Base-by-base conservation (phyloP, 2,797 vertebrate species). In the Hemibagrus guttatus region DNA sequence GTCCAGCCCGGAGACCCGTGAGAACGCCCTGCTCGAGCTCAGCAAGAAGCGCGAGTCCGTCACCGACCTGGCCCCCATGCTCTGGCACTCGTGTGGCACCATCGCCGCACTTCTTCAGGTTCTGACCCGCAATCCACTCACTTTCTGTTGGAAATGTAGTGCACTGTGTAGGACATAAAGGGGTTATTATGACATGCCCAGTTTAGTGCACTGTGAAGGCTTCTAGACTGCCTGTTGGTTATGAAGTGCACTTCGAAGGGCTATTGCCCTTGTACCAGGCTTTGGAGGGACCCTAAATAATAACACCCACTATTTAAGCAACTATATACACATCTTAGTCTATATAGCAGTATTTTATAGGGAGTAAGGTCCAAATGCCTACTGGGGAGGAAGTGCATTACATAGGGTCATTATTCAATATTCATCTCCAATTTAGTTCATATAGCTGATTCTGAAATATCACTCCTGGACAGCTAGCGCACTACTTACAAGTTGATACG, bases 11-110 rank as follows among this genome's bases (percentile, higher is more conserved):
- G 98, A 99, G 91, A 99, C 97, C 0, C 95, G 98, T 68, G 98
- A 99, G 91, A 99, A 99, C 52, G 98, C 98, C 0, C 91, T 99
- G 93, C 93, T 99, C 92, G 98, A 99, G 93, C 96, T 99, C 8
- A 99, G 98, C 93, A 99, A 99, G 94, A 99, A 99, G 93, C 95
- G 98, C 0, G 98, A 99, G 86, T 99, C 98, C 0, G 98, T 99
- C 86, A 97, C 97, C 3, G 98, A 99, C 92, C 95, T 99, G 63
- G 98, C 98, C 0, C 98, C 98, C 0, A 99, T 99, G 98, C 96
- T 99, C 17, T 99, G 98, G 98, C 98, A 99, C 93, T 99, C 98
- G 0, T 99, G 98, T 86, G 98, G 98, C 88, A 99, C 98, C 0
- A 99, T 99, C 0, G 98, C 98, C 12, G 98, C 98, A 0, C 96